A percentile compares a stretch with the other conserved stretches of the same genome.
Conservation (phyloP, 2,797 vertebrate genomes). For the Manis pentadactyla region DNA sequence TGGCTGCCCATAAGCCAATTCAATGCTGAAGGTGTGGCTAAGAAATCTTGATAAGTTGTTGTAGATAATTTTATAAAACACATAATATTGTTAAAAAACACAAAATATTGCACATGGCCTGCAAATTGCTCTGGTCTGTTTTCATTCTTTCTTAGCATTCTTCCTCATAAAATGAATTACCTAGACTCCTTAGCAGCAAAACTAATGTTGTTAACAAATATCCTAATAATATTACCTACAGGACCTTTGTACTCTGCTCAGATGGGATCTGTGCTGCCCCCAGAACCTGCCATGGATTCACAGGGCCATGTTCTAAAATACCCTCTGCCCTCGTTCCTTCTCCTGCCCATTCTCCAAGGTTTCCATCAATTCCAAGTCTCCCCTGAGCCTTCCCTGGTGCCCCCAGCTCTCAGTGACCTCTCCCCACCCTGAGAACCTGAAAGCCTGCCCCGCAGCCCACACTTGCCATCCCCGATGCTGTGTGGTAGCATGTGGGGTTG, state of each 20-base stretch:
- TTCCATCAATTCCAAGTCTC: neutral
- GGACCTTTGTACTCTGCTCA: neutral
- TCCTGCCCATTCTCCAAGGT: neutral
- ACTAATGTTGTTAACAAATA: neutral
- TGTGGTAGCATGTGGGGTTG: fast-evolving
- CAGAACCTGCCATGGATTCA: neutral
- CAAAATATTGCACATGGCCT: neutral
- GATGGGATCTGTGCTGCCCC: neutral
- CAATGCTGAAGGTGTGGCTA: neutral
- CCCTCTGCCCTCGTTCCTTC: neutral
- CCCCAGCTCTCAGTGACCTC: neutral
- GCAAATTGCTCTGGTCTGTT: neutral
- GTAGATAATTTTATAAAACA: slow-evolving; percentile 8
- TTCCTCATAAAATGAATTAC: neutral
- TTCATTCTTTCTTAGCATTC: neutral
- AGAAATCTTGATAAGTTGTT: neutral
- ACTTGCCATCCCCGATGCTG: neutral
- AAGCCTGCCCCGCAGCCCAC: neutral
- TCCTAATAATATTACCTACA: neutral
- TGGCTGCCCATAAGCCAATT: neutral
- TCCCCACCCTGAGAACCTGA: neutral
- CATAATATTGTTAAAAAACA: neutral
- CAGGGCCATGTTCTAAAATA: neutral
- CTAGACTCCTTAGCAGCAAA: neutral
- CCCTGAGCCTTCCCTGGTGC: neutral